Evolutionary conservation across 2,113 vertebrate genomes (phyloP), one percentile per base, ranked within the genome.

Genomic region (Leucopternis melanops): DNA sequence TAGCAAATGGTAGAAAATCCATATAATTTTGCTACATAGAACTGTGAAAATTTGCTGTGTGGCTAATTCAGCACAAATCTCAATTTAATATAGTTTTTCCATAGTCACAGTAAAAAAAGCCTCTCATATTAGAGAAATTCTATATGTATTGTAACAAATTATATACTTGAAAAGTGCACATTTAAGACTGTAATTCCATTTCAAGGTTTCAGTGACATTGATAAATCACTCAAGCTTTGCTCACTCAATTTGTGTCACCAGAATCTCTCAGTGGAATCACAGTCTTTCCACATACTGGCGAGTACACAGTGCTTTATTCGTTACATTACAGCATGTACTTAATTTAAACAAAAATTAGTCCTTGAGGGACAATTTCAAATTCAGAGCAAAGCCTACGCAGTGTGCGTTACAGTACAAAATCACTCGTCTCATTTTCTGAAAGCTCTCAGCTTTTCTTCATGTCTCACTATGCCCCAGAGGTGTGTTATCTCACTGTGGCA

Each of bases 331-430:
- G 63, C 92, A 22, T 91, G 66, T 9, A 94, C 82, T 97, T 97
- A 78, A 98, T 97, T 97, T 97, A 94, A 94, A 88, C 58, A 87
- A 91, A 96, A 96, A 95, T 95, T 88, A 96, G 78, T 86, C 89
- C 94, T 97, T 90, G 73, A 84, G 67, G 61, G 85, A 81, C 72
- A 67, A 81, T 93, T 97, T 92, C 90, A 83, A 27, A 92, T 78
- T 74, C 88, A 62, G 82, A 78, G 54, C 55, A 87, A 95, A 97
- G 94, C 84, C 83, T 26, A 87, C 10, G 12, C 95, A 80, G 67
- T 16, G 59, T 52, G 66, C 4, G 3, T 85, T 95, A 69, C 88
- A 63, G 79, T 58, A 87, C 81, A 94, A 63, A 88, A 91, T 84
- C 85, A 91, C 85, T 95, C 84, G 83, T 45, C 79, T 78, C 73